Percentiles rank a stretch among this genome's conserved stretches.
phyloP scores from a whole-genome alignment of 2,888 invertebrate species.

The Beris morrisii region DNA sequence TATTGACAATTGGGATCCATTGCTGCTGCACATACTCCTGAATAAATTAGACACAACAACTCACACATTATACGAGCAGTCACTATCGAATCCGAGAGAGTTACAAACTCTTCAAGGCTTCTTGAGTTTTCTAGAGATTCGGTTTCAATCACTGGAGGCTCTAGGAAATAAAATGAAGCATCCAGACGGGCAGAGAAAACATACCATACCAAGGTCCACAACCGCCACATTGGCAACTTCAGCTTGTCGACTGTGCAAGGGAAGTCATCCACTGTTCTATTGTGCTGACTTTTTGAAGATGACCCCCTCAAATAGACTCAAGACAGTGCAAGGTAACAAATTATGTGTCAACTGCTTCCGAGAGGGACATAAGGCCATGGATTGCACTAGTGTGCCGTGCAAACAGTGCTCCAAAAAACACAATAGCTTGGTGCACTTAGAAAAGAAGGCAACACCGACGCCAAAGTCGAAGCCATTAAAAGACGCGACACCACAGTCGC shows the following conservation, averaged over 20 bases:
- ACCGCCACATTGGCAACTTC: not conserved
- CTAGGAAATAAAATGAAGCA: too few species aligned
- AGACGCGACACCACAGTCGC: too few species aligned
- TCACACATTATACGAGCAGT: constrained; percentile 5
- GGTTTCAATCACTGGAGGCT: too few species aligned
- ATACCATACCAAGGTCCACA: not conserved
- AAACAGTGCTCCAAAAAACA: not conserved
- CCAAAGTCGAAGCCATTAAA: too few species aligned
- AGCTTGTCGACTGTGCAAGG: not conserved
- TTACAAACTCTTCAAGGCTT: not conserved
- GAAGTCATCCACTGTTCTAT: not conserved
- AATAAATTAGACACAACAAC: not conserved
- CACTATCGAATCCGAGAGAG: not conserved
- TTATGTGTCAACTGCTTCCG: constrained; percentile 1
- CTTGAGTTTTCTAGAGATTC: not conserved
- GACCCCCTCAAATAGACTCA: not conserved
- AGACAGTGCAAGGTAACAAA: not conserved
- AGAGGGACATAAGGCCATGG: not conserved
- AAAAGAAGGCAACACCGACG: too few species aligned
- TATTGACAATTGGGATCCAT: not conserved
- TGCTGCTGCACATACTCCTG: too few species aligned
- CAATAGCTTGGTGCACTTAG: constrained; percentile 1
- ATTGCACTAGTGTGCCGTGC: not conserved
- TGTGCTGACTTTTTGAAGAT: not conserved
- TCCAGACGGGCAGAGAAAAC: not conserved